phyloP scores from a whole-genome alignment of 2,113 vertebrate species.

The Nothobranchius furzeri region DNA sequence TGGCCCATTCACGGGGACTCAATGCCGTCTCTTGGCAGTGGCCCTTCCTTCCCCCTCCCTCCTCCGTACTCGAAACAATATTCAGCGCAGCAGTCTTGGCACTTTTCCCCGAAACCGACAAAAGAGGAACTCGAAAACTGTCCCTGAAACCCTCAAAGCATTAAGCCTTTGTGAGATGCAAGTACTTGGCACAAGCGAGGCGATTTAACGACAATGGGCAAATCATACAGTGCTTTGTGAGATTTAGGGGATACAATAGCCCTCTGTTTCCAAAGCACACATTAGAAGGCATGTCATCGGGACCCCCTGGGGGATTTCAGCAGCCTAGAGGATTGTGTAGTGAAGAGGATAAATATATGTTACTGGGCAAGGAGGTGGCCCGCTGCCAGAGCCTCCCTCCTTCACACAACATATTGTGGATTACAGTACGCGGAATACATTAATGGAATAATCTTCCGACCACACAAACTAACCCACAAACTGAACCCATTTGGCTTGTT shows the following conservation, averaged over 20 bases:
- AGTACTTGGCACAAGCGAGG: conserved; percentile 73
- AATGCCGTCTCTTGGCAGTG: conserved; percentile 74
- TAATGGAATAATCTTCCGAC: conserved; percentile 66
- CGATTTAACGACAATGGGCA: conserved; percentile 74
- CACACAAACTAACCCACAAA: conserved; percentile 62
- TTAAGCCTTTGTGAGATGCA: conserved; percentile 72
- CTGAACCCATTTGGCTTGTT: conserved; percentile 72
- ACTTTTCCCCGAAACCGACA: conserved; percentile 74
- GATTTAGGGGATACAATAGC: conserved; percentile 75
- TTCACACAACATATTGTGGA: conserved; percentile 48
- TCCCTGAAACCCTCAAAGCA: conserved; percentile 74
- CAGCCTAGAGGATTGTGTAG: conserved; percentile 69
- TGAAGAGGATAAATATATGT: conserved; percentile 78
- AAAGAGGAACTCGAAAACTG: conserved; percentile 73
- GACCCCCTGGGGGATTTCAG: conserved; percentile 68
- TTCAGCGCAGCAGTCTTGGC: conserved; percentile 73
- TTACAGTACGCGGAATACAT: conserved; percentile 64
- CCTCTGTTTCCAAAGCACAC: conserved; percentile 75
- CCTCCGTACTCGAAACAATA: conserved; percentile 70
- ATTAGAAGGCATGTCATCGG: conserved; percentile 77
- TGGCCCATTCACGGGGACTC: conserved; percentile 75
- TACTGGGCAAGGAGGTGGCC: conserved; percentile 66
- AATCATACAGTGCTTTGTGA: conserved; percentile 78
- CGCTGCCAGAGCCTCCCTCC: conserved; percentile 55
- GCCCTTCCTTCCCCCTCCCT: conserved; percentile 50